Base-by-base conservation (phyloP, 2,888 invertebrate species). In the Rugalucina vietnamica region DNA sequence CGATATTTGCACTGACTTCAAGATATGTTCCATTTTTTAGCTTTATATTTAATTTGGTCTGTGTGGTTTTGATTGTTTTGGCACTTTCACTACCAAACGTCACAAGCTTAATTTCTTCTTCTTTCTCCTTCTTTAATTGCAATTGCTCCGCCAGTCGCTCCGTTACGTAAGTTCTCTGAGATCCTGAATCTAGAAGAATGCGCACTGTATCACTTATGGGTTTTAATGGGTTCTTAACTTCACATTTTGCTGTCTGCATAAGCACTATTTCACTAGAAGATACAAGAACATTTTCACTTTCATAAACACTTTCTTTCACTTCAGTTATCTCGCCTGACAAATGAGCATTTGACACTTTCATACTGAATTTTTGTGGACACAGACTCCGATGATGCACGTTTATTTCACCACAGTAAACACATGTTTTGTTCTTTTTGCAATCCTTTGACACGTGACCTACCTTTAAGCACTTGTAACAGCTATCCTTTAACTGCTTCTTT, bases 201-300 rank as follows among this genome's bases (percentile, higher is more conserved):
- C 77, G 39, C 0, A 50, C 32, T 5, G 3, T 37, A 27, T 39
- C 36, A 36, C 37, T 3, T n/a, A 49, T 21, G 2, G 18, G 34
- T 32, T 21, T 77, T 24, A 27, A 29, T 72, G 43, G 76, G 36
- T 72, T 72, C 24, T 50, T 77, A n/a, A 72, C 60, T 21, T 75
- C 36, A 18, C 39, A 76, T 24, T 29, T 21, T 60, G 72, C 77
- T 34, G 72, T 81, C 24, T 81, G 76, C 76, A 81, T 76, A 1
- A 76, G 34, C 3, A 76, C 76, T 29, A 71, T 81, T 76, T 81
- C 81, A 71, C 65, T 54, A 8, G 65, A 74, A 50, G 81, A 54
- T 54, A 81, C 39, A 76, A 81, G 75, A 27, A 57, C 76, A 72
- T 37, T 81, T 76, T 76, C 76, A 50, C 39, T 39, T 21, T 4